These are phyloP conservation scores for Stigmatopora nigra DNA, from an alignment of 2,113 vertebrate species.

Conservation along the genomic window DNA sequence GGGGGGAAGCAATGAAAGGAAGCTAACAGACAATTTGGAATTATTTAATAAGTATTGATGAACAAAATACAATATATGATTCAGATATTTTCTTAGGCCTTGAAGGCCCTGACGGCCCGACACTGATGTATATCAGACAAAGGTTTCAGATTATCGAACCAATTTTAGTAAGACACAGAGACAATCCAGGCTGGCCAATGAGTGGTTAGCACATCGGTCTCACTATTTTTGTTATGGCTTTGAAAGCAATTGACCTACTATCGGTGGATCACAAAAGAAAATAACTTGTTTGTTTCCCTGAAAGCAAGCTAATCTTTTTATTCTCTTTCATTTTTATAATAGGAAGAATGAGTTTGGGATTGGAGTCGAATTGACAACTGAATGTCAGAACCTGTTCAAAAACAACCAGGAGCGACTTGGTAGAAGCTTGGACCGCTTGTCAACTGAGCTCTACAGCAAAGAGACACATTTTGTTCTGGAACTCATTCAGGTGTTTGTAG, in stretches of 20 bases:
- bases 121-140: no score
- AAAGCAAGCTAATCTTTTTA: background rate
- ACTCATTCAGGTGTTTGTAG: slow-evolving; percentile 68
- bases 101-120: no score
- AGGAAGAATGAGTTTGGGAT: slow-evolving; percentile 75
- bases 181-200: no score
- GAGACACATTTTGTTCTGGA: slow-evolving; percentile 78
- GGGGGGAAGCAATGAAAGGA: no score
- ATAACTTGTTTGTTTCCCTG: background rate
- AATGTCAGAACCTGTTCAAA: slow-evolving; percentile 66
- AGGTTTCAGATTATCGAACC: no score
- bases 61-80: no score
- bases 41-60: no score
- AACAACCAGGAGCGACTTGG: slow-evolving; percentile 69
- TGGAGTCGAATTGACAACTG: slow-evolving; percentile 65
- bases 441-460: slow-evolving; percentile 77
- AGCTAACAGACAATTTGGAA: no score
- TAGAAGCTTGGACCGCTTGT: slow-evolving; percentile 73
- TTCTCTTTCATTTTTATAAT: slow-evolving; percentile 1
- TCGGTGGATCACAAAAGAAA: background rate
- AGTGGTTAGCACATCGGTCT: no score
- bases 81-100: no score
- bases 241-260: no score
- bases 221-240: background rate
- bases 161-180: no score